These are phyloP conservation scores for Monoplex corrugatus DNA, from an alignment of 2,888 invertebrate genomes.

Conservation along the genomic window DNA sequence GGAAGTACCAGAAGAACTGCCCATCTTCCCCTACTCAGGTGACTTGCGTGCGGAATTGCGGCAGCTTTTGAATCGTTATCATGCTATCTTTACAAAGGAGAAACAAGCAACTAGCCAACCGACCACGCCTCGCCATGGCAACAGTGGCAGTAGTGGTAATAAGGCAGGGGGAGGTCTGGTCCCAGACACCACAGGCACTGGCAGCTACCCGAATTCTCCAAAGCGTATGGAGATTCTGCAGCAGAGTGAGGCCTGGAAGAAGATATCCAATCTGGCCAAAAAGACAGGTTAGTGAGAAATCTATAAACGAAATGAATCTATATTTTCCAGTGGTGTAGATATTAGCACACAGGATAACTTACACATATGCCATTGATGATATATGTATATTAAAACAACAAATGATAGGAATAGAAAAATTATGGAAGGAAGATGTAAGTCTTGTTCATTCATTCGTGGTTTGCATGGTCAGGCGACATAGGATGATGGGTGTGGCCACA, in stretches of 20 bases:
- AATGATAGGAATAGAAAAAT: too few relatives aligned
- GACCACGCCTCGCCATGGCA: constrained; percentile 50
- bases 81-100: constrained; percentile 69
- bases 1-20: constrained; percentile 97
- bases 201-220: constrained; percentile 69
- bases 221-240: constrained; percentile 80
- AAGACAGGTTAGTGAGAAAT: constrained; percentile 85
- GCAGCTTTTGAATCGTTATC: constrained; percentile 80
- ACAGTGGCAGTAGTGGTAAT: constrained; percentile 54
- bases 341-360: too few relatives aligned
- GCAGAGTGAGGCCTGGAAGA: constrained; percentile 90
- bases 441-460: too few relatives aligned
- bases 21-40: constrained; percentile 93
- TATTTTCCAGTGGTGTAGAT: too few relatives aligned
- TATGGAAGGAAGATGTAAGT: too few relatives aligned
- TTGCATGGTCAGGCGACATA: too few relatives aligned
- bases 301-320: too few relatives aligned
- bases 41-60: constrained; percentile 92
- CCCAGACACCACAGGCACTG: constrained; percentile 60
- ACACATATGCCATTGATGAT: too few relatives aligned
- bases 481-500: too few relatives aligned
- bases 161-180: constrained; percentile 56
- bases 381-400: too few relatives aligned
- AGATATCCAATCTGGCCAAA: constrained; percentile 93
- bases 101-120: constrained; percentile 55